Conservation (phyloP, 2,113 vertebrate species). For the Salvelinus fontinalis region DNA sequence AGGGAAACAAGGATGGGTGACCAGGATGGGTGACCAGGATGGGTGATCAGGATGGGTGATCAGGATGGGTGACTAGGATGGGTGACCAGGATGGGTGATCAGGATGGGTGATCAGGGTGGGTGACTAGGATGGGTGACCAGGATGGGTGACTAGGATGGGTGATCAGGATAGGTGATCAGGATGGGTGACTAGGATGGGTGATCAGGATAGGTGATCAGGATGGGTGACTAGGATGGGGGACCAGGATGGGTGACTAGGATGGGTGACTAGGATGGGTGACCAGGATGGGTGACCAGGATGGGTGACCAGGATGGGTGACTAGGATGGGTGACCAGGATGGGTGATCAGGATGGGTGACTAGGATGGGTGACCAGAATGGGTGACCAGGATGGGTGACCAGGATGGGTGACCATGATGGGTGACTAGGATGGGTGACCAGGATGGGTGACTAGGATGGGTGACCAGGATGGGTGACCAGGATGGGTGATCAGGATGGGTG, state of each 20-base stretch:
- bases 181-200: no score
- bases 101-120: not conserved
- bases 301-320: no score
- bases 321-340: not conserved
- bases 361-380: no score
- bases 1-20: no score
- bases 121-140: no score
- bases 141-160: not conserved
- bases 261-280: not conserved
- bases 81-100: no score
- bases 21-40: no score
- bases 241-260: no score
- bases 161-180: not conserved
- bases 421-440: no score
- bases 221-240: no score
- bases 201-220: not conserved
- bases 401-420: no score
- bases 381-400: not conserved
- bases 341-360: not conserved
- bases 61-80: not conserved
- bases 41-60: not conserved
- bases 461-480: not conserved
- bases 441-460: not conserved
- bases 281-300: no score
- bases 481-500: not conserved